Evolutionary conservation across 2,888 invertebrate genomes (phyloP).

Genomic region (Megaustenia siamemsis): DNA sequence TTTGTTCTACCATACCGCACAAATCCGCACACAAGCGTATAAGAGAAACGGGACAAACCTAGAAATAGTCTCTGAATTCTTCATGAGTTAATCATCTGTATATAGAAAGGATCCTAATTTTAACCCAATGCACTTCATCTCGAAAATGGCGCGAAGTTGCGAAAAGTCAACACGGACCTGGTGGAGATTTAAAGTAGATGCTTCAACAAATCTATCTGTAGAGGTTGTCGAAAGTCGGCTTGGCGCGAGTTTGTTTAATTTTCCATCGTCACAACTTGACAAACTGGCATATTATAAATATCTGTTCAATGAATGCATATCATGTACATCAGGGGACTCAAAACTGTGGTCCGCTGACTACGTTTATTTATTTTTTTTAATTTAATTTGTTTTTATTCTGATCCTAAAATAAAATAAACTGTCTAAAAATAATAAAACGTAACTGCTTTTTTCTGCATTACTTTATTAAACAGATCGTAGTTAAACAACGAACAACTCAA

Average conservation of each 20-base stretch:
- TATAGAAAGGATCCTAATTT: slow-evolving; percentile 1
- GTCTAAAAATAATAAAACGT: too few species aligned
- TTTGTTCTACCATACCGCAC: too few species aligned
- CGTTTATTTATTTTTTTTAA: too few species aligned
- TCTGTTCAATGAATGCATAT: slow-evolving; percentile 19
- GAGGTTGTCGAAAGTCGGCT: neutral
- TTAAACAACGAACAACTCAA: too few species aligned
- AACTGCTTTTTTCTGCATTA: too few species aligned
- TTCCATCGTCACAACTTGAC: slow-evolving; percentile 25
- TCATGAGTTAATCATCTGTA: slow-evolving; percentile 41
- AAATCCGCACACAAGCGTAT: too few species aligned
- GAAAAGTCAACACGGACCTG: slow-evolving; percentile 40
- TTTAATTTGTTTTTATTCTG: too few species aligned
- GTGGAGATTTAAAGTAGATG: slow-evolving; percentile 29
- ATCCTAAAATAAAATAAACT: too few species aligned
- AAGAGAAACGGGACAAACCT: neutral
- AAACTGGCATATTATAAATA: slow-evolving; percentile 10
- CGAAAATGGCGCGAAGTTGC: slow-evolving; percentile 13
- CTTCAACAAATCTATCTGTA: neutral
- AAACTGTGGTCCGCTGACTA: too few species aligned
- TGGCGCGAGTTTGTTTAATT: slow-evolving; percentile 38
- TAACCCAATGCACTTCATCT: neutral
- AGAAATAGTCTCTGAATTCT: slow-evolving; percentile 32
- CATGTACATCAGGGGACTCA: neutral
- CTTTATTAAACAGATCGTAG: too few species aligned